Conservation (phyloP, 2,113 vertebrate species). For the Tricholaema leucomelas region DNA sequence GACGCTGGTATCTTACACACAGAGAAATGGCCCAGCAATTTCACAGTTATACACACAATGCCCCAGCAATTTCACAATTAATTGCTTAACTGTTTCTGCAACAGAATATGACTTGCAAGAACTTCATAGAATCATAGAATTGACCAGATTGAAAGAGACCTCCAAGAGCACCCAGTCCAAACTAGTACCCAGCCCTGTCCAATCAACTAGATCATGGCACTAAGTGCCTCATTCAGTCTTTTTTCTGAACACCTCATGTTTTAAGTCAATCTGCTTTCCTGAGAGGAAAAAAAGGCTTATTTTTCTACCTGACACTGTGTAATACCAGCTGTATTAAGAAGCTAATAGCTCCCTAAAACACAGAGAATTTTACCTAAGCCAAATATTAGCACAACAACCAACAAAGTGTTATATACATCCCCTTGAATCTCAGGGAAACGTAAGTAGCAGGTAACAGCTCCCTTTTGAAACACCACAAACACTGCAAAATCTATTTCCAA, state of each 20-base stretch:
- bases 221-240: too few relatives aligned
- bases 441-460: not conserved
- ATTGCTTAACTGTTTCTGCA: not conserved
- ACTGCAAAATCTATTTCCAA: not conserved
- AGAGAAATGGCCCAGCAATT: not conserved
- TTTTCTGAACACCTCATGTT: too few relatives aligned
- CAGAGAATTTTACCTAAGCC: not conserved
- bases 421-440: not conserved
- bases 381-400: not conserved
- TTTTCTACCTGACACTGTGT: not conserved
- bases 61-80: not conserved
- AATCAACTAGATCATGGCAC: too few relatives aligned
- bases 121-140: rapidly evolving
- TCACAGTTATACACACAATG: not conserved
- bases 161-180: too few relatives aligned
- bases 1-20: not conserved
- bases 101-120: not conserved
- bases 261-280: not conserved
- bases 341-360: not conserved
- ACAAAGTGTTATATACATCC: not conserved
- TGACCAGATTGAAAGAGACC: too few relatives aligned
- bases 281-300: not conserved
- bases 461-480: not conserved
- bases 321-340: not conserved
- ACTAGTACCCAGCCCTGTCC: too few relatives aligned